A percentile compares a stretch with the other conserved stretches of the same genome.
Evolutionary conservation across 2,888 invertebrate genomes (phyloP).

Genomic region (Euplexia lucipara): DNA sequence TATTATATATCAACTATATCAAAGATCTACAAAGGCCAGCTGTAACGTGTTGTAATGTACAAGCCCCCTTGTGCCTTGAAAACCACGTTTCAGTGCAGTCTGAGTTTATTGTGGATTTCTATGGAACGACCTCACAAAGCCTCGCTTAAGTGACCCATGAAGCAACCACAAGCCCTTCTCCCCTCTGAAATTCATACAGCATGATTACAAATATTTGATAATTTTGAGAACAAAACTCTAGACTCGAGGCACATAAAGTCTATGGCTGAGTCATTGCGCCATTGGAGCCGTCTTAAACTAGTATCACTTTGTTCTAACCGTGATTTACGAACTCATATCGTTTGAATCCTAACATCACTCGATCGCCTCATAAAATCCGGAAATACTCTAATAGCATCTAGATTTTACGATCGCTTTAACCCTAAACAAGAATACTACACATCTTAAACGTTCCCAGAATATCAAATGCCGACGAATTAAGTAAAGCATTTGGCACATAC

Average conservation of each 20-base stretch:
- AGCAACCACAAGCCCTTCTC: no score
- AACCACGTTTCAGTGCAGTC: no score
- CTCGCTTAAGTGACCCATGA: neutral
- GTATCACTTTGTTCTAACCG: neutral
- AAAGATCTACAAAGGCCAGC: no score
- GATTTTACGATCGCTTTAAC: slow-evolving; percentile 37
- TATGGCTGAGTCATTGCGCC: neutral
- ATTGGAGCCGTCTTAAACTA: neutral
- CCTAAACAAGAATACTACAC: slow-evolving; percentile 28
- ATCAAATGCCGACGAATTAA: slow-evolving; percentile 33
- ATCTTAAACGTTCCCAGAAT: slow-evolving; percentile 22
- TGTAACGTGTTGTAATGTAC: no score
- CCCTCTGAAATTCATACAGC: no score
- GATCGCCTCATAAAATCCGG: slow-evolving; percentile 30
- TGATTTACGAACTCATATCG: slow-evolving; percentile 10
- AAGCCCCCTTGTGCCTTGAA: no score
- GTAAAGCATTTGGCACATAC: slow-evolving; percentile 33
- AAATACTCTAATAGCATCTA: slow-evolving; percentile 44
- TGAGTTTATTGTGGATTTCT: no score
- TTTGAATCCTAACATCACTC: slow-evolving; percentile 10
- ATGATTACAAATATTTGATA: no score
- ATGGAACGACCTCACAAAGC: no score
- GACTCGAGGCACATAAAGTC: neutral
- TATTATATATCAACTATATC: no score
- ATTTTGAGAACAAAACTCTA: neutral